Base-by-base conservation (phyloP, 2,797 vertebrate genomes). In the Fringilla coelebs region DNA sequence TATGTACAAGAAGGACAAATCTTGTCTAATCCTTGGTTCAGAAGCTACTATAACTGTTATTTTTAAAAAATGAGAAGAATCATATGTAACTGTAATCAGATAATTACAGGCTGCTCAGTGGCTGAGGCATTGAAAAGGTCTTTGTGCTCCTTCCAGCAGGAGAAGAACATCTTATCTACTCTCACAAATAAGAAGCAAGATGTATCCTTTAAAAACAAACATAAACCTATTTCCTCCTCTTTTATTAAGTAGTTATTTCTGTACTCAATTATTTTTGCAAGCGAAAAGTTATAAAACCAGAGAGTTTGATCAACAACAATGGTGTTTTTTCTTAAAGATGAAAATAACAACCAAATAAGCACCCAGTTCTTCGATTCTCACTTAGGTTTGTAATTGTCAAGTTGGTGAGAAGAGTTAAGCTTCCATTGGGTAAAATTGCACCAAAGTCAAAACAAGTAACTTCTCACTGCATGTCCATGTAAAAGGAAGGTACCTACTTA, bases 11-110 rank as follows among this genome's bases (percentile, higher is more conserved):
- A 58, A 96, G 85, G 72, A 74, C 75, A 91, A 94, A 80, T 93
- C 60, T 96, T 92, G 85, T 92, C 65, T 86, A 84, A 91, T 75
- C 70, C 57, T 78, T 65, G 75, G 68, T 77, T 85, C 66, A 88
- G 81, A 87, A 93, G 79, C 38, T 91, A 79, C 61, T 65, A 10
- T 91, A 91, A 93, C 63, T 83, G 67, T 91, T 96, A 74, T 82
- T 95, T 85, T 89, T 85, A 6, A 57, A 78, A 93, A 93, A 88
- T 52, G 32, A 82, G 70, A 81, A 67, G 43, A 83, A 77, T 92
- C 36, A 12, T 87, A 71, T 66, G 57, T 49, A 41, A n/a, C n/a
- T n/a, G n/a, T n/a, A 52, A 52, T 52, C 36, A n/a, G 57, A 67
- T 81, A 89, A 91, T 81, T 74, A 58, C 36, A 89, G 40, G 45